Percentiles rank a stretch among this genome's conserved stretches.
Evolutionary conservation across 2,113 vertebrate species (phyloP).

Genomic region (Phalacrocorax pelagicus): DNA sequence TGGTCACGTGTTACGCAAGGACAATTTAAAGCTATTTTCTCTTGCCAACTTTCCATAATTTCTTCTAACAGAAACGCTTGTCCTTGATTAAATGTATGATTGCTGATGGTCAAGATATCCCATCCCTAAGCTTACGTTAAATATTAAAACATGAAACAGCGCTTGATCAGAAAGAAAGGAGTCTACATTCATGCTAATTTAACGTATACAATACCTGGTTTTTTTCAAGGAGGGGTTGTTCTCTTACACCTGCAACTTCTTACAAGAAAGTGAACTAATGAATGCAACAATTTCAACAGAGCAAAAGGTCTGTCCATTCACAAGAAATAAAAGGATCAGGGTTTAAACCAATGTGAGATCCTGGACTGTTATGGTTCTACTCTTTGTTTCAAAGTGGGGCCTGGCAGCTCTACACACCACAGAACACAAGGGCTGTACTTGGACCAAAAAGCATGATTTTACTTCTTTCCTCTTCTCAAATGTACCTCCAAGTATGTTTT

Average conservation of each 20-base stretch:
- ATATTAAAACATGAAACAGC: too few relatives aligned
- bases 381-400: not conserved
- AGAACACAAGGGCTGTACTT: not conserved
- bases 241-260: not conserved
- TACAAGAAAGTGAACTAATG: not conserved
- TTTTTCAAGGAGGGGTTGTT: too few relatives aligned
- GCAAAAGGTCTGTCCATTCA: not conserved
- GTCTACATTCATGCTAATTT: too few relatives aligned
- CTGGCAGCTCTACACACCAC: not conserved
- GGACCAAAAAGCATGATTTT: not conserved
- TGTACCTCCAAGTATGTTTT: not conserved
- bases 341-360: not conserved
- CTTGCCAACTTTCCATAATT: too few relatives aligned
- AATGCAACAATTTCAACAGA: not conserved
- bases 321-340: not conserved
- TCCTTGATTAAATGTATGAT: too few relatives aligned
- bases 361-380: not conserved
- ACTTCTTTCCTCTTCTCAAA: not conserved
- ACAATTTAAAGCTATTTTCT: too few relatives aligned
- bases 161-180: too few relatives aligned
- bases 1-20: too few relatives aligned
- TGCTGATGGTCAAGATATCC: too few relatives aligned
- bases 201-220: too few relatives aligned
- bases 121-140: too few relatives aligned
- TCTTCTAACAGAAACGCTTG: too few relatives aligned